Conservation (phyloP, 2,797 vertebrate genomes). For the Cephalopachus bancanus region DNA sequence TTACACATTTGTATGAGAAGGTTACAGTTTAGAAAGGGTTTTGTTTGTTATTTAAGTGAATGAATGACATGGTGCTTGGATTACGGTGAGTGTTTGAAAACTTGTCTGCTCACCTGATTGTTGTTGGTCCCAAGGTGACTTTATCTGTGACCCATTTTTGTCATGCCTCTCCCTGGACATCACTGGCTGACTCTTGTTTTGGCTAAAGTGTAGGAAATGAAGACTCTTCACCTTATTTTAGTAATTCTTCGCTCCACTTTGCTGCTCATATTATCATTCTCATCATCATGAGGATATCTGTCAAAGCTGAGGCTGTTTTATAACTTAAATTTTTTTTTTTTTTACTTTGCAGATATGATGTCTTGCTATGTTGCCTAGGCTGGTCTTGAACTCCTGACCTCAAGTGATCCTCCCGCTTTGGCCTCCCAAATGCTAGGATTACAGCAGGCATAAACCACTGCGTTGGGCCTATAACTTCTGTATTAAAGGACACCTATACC, state of each 20-base stretch:
- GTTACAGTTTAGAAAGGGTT: constrained; percentile 25
- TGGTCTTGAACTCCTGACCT: too few relatives aligned
- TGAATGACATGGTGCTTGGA: neutral
- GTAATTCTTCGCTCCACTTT: neutral
- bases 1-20: neutral
- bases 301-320: neutral
- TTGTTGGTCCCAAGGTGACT: neutral
- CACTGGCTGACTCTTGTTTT: neutral
- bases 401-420: too few relatives aligned
- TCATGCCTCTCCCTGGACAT: neutral
- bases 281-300: neutral
- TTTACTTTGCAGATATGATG: too few relatives aligned
- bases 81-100: neutral
- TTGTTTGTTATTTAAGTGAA: constrained; percentile 24
- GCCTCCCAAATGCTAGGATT: too few relatives aligned
- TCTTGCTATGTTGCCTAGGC: too few relatives aligned
- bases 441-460: too few relatives aligned
- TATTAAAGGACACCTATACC: neutral
- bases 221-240: neutral
- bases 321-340: neutral
- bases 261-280: neutral
- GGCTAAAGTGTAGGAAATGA: neutral
- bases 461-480: too few relatives aligned
- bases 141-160: neutral
- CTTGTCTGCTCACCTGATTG: neutral